Base-by-base conservation (phyloP, 2,113 vertebrate species). In the Carettochelys insculpta region DNA sequence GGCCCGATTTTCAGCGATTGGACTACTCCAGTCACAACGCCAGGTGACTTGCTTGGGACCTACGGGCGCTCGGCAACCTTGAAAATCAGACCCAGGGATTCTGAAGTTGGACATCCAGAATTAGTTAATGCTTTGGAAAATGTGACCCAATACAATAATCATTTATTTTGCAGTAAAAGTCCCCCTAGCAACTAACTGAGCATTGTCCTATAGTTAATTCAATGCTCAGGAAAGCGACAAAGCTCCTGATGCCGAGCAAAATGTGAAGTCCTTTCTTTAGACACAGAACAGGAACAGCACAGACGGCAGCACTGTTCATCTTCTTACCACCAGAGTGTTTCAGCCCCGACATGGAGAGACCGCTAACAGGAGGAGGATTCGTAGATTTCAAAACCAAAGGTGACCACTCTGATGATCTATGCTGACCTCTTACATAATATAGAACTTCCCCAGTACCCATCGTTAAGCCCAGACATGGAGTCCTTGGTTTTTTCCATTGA, bases 211-310 rank as follows among this genome's bases (percentile, higher is more conserved):
- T 5, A 48, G 13, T 61, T 17, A n/a, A 61, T 71, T 89, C 83
- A 87, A 87, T 89, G 85, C 90, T 71, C 38, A 43, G n/a, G 25
- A 43, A 43, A 93, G 76, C 88, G 89, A 68, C 61, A 68, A 81
- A 0, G 1, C 89, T 95, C 95, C 80, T 93, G 85, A 85, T 19
- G 31, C 31, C 34, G n/a, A 19, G 38, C 61, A n/a, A 65, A 83
- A 92, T 80, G 94, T 54, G 41, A 43, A 27, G 77, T 73, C 41
- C 68, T 73, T 43, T 41, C 27, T 45, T 73, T 13, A 43, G 86
- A 76, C 89, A 86, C 5, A 71, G 68, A 71, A 71, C 38, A 11
- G n/a, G 38, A 38, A 43, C 38, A 45, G 41, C 71, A 43, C 24
- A 75, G 14, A 92, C 80, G 90, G 89, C 81, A 76, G 27, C 34